phyloP scores from a whole-genome alignment of 2,888 invertebrate genomes.

The Dasypolia templi region DNA sequence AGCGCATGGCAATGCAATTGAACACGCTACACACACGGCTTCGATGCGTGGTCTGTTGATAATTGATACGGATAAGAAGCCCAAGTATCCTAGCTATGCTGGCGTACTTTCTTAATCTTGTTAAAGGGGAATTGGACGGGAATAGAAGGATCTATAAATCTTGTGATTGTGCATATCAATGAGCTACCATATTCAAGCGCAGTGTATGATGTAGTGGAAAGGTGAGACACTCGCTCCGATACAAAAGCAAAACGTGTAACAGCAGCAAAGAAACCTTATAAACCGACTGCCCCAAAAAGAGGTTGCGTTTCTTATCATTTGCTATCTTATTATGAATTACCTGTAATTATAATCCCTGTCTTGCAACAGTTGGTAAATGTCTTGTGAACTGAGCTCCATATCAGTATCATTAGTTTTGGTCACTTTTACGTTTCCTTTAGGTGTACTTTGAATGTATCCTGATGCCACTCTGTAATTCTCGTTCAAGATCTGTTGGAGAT shows the following conservation, averaged over 20 bases:
- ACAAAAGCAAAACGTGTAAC: not conserved
- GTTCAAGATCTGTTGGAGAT: slow-evolving; percentile 23
- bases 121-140: not conserved
- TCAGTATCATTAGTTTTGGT: not conserved
- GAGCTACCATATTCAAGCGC: too few species aligned
- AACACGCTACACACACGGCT: not conserved
- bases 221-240: not conserved
- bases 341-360: slow-evolving; percentile 43
- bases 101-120: not conserved
- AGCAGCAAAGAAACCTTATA: not conserved
- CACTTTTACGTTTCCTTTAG: not conserved
- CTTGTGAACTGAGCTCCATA: slow-evolving; percentile 17
- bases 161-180: not conserved
- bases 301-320: too few species aligned
- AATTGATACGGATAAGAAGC: not conserved
- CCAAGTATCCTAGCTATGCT: not conserved
- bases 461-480: slow-evolving; percentile 30
- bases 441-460: slow-evolving; percentile 20
- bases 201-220: not conserved
- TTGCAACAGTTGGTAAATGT: slow-evolving; percentile 33
- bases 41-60: not conserved
- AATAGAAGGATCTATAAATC: not conserved
- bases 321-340: slow-evolving; percentile 1
- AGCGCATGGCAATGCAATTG: not conserved
- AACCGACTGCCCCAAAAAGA: too few species aligned